These are phyloP conservation scores for Neogale vison DNA, from an alignment of 2,113 vertebrate species.

Conservation along the genomic window DNA sequence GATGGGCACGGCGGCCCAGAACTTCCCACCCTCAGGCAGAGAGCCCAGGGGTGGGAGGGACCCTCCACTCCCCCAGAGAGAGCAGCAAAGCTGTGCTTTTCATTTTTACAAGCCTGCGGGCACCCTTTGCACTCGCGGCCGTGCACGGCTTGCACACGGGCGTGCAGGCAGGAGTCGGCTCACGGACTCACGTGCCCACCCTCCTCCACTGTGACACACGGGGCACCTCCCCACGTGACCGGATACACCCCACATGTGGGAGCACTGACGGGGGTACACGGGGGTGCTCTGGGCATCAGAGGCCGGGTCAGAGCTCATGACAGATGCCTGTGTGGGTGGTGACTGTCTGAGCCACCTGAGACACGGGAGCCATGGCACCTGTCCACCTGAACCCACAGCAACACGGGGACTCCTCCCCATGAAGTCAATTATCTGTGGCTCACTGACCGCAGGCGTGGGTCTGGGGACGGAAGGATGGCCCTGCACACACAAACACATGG, in stretches of 20 bases:
- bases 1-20: not conserved
- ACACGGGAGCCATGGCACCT: not conserved
- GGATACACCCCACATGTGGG: not conserved
- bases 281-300: not conserved
- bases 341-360: not conserved
- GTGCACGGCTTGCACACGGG: not conserved
- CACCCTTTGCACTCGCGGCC: not conserved
- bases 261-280: not conserved
- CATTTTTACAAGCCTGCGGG: not conserved
- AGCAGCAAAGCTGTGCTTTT: not conserved
- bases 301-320: fast-evolving
- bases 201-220: not conserved
- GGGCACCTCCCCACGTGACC: not conserved
- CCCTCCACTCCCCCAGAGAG: not conserved
- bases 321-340: not conserved
- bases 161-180: not conserved
- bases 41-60: not conserved
- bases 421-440: not conserved
- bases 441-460: not conserved
- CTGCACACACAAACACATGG: fast-evolving
- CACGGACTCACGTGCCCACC: too few species aligned
- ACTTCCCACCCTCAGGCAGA: not conserved
- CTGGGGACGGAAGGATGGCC: fast-evolving
- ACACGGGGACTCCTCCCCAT: fast-evolving
- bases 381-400: fast-evolving